Evolutionary conservation across 92 coral and sea anemone species (phyloP).

Genomic region (Siderastrea siderea): DNA sequence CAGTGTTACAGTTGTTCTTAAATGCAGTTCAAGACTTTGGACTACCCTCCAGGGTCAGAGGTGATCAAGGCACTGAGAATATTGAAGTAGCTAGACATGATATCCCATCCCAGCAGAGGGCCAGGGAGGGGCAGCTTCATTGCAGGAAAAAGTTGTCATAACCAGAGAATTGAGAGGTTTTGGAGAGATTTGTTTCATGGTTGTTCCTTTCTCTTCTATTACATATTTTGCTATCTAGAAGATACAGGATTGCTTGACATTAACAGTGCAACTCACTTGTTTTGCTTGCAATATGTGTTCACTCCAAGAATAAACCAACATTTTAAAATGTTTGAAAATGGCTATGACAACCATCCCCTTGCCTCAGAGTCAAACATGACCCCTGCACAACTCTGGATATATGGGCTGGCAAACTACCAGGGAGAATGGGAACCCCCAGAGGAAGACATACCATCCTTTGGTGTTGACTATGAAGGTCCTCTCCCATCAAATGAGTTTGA

Average conservation of each 20-base stretch:
- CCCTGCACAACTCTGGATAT: constrained; percentile 58
- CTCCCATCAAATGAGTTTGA: constrained; percentile 47
- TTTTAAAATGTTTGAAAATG: constrained; percentile 47
- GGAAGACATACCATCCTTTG: constrained; percentile 23
- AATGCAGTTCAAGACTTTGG: constrained; percentile 60
- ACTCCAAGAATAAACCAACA: constrained; percentile 61
- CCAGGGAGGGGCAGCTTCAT: constrained; percentile 76
- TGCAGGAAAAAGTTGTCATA: constrained; percentile 57
- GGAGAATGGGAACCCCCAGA: constrained; percentile 45
- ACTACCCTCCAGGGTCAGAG: constrained; percentile 63
- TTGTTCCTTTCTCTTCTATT: constrained; percentile 73
- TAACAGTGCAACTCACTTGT: constrained; percentile 44
- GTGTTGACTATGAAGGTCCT: constrained; percentile 60
- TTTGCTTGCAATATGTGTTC: constrained; percentile 52
- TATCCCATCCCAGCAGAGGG: constrained; percentile 64
- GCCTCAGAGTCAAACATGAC: constrained; percentile 61
- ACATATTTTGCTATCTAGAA: constrained; percentile 57
- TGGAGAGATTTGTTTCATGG: constrained; percentile 81
- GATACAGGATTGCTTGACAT: constrained; percentile 57
- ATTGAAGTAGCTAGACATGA: constrained; percentile 66
- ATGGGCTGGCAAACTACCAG: constrained; percentile 37
- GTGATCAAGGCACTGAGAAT: constrained; percentile 72
- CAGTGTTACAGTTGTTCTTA: constrained; percentile 59
- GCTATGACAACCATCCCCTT: constrained; percentile 70
- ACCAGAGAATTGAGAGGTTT: constrained; percentile 71